phyloP scores from a whole-genome alignment of 2,797 vertebrate genomes.

The Artibeus lituratus region DNA sequence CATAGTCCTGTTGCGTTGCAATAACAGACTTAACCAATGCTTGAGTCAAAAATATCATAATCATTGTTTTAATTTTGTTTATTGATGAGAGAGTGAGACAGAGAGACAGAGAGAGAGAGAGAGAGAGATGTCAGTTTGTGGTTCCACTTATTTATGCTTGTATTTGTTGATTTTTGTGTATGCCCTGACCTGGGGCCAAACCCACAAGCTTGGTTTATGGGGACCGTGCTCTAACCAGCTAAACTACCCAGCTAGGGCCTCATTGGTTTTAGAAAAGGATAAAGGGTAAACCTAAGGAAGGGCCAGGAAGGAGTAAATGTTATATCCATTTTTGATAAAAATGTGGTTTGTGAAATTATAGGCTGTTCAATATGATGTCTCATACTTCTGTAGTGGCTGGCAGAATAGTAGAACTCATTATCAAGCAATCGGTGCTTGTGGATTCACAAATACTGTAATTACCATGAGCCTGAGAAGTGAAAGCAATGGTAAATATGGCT shows the following conservation, averaged over 20 bases:
- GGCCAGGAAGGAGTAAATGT: background rate
- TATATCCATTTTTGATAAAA: background rate
- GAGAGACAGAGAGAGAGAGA: background rate
- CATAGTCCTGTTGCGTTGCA: background rate
- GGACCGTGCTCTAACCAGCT: background rate
- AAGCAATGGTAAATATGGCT: background rate
- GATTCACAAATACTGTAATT: background rate
- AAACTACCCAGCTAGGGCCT: background rate
- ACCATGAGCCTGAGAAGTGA: background rate
- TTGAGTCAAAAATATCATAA: background rate
- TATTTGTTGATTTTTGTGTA: background rate
- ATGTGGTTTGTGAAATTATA: background rate
- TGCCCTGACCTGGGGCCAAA: background rate
- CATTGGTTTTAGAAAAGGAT: background rate
- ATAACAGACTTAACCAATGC: background rate
- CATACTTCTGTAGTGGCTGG: background rate
- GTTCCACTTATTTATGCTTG: background rate
- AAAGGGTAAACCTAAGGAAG: background rate
- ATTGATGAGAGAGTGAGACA: no score
- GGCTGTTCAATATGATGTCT: background rate
- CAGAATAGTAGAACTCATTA: background rate
- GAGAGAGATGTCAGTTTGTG: background rate
- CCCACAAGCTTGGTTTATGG: background rate
- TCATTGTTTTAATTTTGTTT: background rate
- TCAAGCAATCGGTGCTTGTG: background rate